Evolutionary conservation across 2,888 invertebrate genomes (phyloP).

Genomic region (Agrochola litura): DNA sequence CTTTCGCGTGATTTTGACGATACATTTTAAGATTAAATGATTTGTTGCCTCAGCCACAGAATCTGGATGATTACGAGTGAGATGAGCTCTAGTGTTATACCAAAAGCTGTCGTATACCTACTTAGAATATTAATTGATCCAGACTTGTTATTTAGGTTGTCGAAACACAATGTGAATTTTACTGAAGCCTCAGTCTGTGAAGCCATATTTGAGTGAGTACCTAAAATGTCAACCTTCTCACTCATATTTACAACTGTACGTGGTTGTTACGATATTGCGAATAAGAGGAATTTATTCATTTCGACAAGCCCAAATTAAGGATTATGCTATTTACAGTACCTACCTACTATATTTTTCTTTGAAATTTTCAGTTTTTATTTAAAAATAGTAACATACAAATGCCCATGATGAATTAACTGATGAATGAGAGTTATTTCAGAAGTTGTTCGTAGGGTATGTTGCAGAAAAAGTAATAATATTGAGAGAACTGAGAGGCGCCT

Average conservation of each 20-base stretch:
- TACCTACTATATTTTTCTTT: neutral
- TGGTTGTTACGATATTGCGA: neutral
- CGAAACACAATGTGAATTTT: no score
- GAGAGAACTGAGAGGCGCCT: slow-evolving; percentile 59
- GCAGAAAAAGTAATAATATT: slow-evolving; percentile 69
- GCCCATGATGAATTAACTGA: neutral
- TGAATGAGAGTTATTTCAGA: slow-evolving; percentile 28
- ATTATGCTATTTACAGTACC: neutral
- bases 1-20: slow-evolving; percentile 30
- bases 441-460: slow-evolving; percentile 32
- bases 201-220: neutral
- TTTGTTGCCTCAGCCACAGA: neutral
- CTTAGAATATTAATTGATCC: neutral
- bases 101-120: neutral
- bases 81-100: neutral
- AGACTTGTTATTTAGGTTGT: neutral
- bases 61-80: neutral
- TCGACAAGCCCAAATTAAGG: neutral
- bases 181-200: neutral
- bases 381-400: slow-evolving; percentile 8
- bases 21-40: slow-evolving; percentile 25
- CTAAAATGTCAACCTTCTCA: neutral
- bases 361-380: slow-evolving; percentile 2
- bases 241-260: neutral
- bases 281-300: neutral